Evolutionary conservation across 2,888 invertebrate species (phyloP).

Genomic region (Saturnia japonica): DNA sequence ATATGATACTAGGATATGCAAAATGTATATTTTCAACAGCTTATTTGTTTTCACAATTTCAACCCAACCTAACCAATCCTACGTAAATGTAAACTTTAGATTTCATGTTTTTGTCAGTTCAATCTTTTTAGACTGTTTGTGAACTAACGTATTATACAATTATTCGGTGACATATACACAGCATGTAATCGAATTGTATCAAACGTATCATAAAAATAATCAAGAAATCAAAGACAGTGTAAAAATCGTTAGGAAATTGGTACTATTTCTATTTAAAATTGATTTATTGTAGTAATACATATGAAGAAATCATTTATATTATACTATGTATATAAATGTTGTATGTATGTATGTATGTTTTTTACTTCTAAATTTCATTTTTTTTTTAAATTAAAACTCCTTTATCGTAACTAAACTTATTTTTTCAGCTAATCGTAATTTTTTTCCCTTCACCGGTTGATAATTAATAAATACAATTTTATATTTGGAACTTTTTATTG

Average conservation of each 20-base stretch:
- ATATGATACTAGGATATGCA: no score
- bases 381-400: neutral
- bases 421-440: neutral
- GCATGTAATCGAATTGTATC: neutral
- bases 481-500: neutral
- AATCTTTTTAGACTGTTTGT: no score
- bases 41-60: no score
- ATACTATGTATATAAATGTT: neutral
- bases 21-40: no score
- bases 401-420: neutral
- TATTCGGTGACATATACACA: no score
- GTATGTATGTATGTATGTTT: neutral
- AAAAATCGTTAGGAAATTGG: neutral
- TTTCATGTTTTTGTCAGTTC: no score
- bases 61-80: no score
- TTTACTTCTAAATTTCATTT: neutral
- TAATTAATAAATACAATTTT: no score
- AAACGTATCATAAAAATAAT: neutral
- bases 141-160: no score
- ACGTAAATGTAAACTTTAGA: no score
- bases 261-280: neutral
- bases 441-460: neutral
- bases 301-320: neutral
- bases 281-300: neutral
- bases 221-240: neutral